Evolutionary conservation across 2,888 invertebrate species (phyloP).

Genomic region (Lycocerus yunnanus): DNA sequence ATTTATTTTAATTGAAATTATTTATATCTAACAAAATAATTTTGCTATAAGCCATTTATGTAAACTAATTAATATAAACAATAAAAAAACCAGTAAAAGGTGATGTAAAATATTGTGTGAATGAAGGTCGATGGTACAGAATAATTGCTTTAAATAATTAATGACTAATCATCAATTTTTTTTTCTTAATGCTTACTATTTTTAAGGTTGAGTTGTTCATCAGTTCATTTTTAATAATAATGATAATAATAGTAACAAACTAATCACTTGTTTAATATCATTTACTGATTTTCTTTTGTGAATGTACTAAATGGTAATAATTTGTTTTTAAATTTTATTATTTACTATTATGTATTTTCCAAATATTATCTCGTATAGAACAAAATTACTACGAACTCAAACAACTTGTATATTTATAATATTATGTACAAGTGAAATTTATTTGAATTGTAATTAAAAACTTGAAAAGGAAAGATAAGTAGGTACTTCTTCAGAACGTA

Average conservation of each 20-base stretch:
- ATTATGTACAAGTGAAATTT: background rate
- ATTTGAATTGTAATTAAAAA: background rate
- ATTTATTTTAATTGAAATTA: background rate
- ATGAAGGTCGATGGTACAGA: background rate
- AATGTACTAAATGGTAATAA: background rate
- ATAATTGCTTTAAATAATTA: background rate
- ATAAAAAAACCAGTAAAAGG: background rate
- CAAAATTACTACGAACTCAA: background rate
- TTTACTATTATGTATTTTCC: background rate
- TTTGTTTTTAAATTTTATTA: background rate
- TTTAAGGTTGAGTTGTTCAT: background rate
- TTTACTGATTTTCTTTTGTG: background rate
- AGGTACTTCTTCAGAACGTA: background rate
- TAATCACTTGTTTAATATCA: background rate
- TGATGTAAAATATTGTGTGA: background rate
- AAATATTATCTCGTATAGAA: background rate
- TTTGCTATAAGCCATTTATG: background rate
- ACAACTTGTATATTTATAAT: background rate
- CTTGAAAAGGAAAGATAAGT: background rate
- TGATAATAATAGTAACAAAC: background rate
- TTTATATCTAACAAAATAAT: background rate
- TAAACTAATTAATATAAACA: background rate
- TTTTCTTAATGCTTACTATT: background rate
- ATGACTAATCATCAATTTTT: background rate
- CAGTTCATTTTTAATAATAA: background rate